phyloP scores from a whole-genome alignment of 2,888 invertebrate species.

The Carcina quercana region DNA sequence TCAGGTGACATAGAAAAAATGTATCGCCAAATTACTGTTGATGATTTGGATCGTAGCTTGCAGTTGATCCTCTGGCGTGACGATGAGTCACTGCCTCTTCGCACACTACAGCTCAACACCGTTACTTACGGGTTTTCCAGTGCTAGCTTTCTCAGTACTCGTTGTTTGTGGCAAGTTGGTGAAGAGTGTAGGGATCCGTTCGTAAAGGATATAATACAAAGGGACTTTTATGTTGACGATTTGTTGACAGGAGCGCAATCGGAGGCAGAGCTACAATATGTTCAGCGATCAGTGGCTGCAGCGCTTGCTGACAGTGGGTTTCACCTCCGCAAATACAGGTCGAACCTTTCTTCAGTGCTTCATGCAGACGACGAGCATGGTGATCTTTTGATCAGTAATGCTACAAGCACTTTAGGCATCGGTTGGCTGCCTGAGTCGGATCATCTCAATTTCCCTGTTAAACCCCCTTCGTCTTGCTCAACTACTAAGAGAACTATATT shows the following conservation, averaged over 20 bases:
- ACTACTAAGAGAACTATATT: conserved; percentile 13
- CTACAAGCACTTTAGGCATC: conserved; percentile 11
- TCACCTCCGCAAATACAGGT: not conserved
- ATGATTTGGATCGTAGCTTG: conserved; percentile 9
- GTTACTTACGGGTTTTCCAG: conserved; percentile 5
- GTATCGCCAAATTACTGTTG: conserved; percentile 12
- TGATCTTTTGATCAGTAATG: conserved; percentile 4
- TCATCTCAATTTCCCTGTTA: conserved; percentile 6
- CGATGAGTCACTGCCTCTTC: not conserved
- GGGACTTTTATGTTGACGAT: conserved; percentile 19
- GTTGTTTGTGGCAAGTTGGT: conserved; percentile 15
- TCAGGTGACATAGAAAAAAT: conserved; percentile 16
- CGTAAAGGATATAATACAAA: conserved; percentile 6
- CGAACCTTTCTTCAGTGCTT: not conserved
- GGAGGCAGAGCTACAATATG: not conserved
- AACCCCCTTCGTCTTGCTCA: not conserved
- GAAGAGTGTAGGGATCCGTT: conserved; percentile 12
- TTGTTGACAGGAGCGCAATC: conserved; percentile 1
- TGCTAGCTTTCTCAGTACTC: conserved; percentile 13
- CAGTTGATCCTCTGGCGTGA: not conserved
- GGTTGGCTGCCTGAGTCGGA: conserved; percentile 13
- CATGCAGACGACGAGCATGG: not conserved
- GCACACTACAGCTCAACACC: conserved; percentile 14
- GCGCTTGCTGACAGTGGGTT: not conserved
- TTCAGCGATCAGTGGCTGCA: not conserved